These are phyloP conservation scores for Paramisgurnus dabryanus DNA, from an alignment of 2,113 vertebrate genomes.

Conservation along the genomic window DNA sequence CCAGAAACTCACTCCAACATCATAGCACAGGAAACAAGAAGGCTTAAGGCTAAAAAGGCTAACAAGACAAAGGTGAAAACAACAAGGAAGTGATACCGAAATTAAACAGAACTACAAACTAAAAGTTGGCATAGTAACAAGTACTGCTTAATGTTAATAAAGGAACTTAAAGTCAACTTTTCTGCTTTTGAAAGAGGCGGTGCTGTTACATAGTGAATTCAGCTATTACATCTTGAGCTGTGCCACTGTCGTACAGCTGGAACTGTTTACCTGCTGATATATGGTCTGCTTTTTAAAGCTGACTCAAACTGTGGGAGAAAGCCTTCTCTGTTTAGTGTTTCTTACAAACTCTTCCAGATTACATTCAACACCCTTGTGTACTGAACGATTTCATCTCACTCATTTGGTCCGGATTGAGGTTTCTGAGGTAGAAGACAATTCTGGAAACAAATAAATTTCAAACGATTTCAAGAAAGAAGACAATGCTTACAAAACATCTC, in stretches of 20 bases:
- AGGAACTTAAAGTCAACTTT: neutral
- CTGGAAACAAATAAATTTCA: constrained; percentile 1
- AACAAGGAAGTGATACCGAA: too few species aligned
- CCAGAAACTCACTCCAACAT: too few species aligned
- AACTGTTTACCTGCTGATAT: constrained; percentile 58
- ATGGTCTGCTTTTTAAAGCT: constrained; percentile 40
- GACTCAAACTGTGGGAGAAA: constrained; percentile 59
- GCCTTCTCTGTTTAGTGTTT: constrained; percentile 69
- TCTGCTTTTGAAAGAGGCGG: neutral
- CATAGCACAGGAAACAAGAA: too few species aligned
- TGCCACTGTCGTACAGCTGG: constrained; percentile 54
- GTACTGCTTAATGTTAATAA: neutral
- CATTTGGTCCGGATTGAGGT: constrained; percentile 20
- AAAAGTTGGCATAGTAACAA: too few species aligned
- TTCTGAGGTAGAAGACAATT: constrained; percentile 14
- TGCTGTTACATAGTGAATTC: constrained; percentile 11
- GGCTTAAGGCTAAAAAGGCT: too few species aligned
- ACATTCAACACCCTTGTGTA: constrained; percentile 54
- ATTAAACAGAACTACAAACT: too few species aligned
- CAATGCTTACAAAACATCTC: neutral
- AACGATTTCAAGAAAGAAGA: neutral
- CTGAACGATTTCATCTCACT: constrained; percentile 14
- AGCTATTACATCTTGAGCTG: constrained; percentile 48
- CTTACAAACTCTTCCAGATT: constrained; percentile 69
- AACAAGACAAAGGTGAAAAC: too few species aligned